A percentile compares a stretch with the other conserved stretches of the same genome.
Evolutionary conservation across 1,140 invertebrate species (phyloP).

Genomic region (Hycleus cichorii): DNA sequence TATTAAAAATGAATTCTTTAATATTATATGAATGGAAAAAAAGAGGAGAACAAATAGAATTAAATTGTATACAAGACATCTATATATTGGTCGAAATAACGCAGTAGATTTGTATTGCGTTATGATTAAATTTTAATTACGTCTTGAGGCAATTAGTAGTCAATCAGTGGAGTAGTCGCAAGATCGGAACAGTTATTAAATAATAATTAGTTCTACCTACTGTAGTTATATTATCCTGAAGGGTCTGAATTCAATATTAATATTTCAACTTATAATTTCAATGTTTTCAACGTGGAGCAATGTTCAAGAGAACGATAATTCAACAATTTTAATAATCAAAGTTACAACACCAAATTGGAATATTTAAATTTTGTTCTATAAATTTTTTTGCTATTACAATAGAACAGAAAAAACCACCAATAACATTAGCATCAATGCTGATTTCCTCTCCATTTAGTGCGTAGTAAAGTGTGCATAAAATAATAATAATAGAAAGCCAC

Average conservation of each 20-base stretch:
- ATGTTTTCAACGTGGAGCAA: no score
- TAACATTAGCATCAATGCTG: background rate
- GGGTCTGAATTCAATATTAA: conserved; percentile 33
- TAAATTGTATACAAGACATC: no score
- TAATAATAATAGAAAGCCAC: conserved; percentile 39
- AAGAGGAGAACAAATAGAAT: background rate
- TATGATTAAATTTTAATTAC: conserved; percentile 39
- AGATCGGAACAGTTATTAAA: conserved; percentile 35
- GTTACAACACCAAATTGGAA: no score
- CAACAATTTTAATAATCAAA: no score
- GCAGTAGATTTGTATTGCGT: conserved; percentile 4
- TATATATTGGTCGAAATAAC: background rate
- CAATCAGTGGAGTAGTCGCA: conserved; percentile 34
- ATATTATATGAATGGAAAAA: background rate
- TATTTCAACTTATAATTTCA: conserved; percentile 15
- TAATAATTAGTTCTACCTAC: conserved; percentile 36
- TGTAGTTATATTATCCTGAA: conserved; percentile 32
- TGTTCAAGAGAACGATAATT: no score
- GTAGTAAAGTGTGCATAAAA: conserved; percentile 40
- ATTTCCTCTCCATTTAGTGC: conserved; percentile 36
- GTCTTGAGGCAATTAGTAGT: conserved; percentile 36
- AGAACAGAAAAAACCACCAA: no score
- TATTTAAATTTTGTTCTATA: no score
- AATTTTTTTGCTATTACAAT: no score
- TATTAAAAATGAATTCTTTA: background rate